Percentiles rank a stretch among this genome's conserved stretches.
Conservation (phyloP, 2,797 vertebrate genomes). For the Iguana delicatissima region DNA sequence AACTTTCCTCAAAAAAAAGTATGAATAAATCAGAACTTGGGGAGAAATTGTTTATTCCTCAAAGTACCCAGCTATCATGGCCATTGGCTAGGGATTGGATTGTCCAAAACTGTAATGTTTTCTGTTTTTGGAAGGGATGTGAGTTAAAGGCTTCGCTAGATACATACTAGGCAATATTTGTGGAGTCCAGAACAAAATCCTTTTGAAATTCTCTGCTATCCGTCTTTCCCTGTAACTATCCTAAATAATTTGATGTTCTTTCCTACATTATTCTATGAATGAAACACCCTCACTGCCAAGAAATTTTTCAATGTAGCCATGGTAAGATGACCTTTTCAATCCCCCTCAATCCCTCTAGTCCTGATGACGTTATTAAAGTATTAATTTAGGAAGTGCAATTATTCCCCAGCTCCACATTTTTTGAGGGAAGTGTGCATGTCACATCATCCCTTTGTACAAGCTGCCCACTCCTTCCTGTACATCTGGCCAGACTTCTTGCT, state of each 20-base stretch:
- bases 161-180: no score
- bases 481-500: constrained; percentile 23
- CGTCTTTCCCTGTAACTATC: neutral
- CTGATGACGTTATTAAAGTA: constrained; percentile 9
- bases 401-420: constrained; percentile 6
- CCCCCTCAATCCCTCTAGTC: neutral
- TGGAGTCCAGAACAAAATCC: no score
- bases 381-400: neutral
- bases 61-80: neutral
- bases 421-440: neutral
- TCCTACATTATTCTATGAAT: neutral
- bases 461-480: constrained; percentile 34
- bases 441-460: neutral
- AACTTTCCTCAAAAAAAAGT: no score
- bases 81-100: neutral
- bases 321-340: constrained; percentile 12
- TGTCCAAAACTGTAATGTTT: neutral
- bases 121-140: no score
- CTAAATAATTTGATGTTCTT: neutral
- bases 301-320: neutral
- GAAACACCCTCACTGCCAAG: neutral
- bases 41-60: no score
- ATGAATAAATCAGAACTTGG: no score
- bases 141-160: no score
- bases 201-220: no score